Conservation (phyloP, 1,140 invertebrate species). For the Drosophila arawakana region DNA sequence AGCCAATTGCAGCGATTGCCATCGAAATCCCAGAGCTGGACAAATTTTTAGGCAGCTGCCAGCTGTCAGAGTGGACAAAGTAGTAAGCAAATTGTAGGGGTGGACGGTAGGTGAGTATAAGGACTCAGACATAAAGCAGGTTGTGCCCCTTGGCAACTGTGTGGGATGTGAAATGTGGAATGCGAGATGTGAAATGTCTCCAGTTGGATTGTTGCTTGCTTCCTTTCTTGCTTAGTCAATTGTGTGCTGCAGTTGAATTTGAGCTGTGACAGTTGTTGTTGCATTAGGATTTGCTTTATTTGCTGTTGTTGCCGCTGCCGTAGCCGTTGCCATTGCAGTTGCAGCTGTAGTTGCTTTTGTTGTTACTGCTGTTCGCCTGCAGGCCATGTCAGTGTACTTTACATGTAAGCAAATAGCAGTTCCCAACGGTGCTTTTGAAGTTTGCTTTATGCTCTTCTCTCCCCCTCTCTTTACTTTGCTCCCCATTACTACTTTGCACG, state of each 20-base stretch:
- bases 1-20: conserved; percentile 72
- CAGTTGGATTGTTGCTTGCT: conserved; percentile 18
- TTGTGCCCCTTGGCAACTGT: conserved; percentile 55
- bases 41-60: conserved; percentile 77
- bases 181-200: conserved; percentile 20
- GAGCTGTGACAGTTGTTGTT: conserved; percentile 39
- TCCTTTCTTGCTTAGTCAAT: conserved; percentile 37
- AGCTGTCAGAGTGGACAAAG: conserved; percentile 68
- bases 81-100: conserved; percentile 26
- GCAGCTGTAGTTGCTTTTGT: conserved; percentile 1
- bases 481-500: not conserved
- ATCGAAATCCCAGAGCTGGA: conserved; percentile 63
- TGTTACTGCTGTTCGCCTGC: conserved; percentile 5
- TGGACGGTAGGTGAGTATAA: not conserved
- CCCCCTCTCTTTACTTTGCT: not conserved
- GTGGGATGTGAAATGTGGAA: conserved; percentile 6
- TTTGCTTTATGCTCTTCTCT: conserved; percentile 2
- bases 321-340: conserved; percentile 10
- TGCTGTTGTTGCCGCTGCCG: conserved; percentile 19
- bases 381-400: conserved; percentile 50
- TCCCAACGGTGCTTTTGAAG: conserved; percentile 39
- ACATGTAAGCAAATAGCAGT: conserved; percentile 52
- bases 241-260: conserved; percentile 41
- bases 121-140: conserved; percentile 17
- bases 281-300: conserved; percentile 38